These are phyloP conservation scores for Brachymystax lenok DNA, from an alignment of 2,797 vertebrate species.

Conservation along the genomic window DNA sequence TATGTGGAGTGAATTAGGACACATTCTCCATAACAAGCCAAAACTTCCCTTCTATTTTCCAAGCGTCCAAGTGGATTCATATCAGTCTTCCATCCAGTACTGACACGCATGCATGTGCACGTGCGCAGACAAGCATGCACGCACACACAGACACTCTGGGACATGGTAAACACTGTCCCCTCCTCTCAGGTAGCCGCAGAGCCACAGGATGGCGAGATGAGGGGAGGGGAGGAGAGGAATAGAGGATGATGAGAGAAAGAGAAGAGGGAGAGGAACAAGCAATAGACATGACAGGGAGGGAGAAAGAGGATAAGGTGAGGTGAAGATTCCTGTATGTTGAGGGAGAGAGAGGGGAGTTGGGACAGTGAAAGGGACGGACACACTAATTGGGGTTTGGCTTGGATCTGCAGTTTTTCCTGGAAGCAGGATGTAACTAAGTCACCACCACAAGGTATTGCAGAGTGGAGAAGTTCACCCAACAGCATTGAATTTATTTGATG, in stretches of 20 bases:
- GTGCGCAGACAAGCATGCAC: neutral
- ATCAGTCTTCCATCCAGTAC: slow-evolving; percentile 1
- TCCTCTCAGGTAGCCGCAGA: neutral
- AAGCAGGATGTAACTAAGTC: slow-evolving; percentile 40
- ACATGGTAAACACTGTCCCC: slow-evolving; percentile 29
- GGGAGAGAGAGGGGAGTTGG: slow-evolving; percentile 14
- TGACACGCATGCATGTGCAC: neutral
- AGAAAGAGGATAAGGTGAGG: slow-evolving; percentile 14
- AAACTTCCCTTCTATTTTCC: slow-evolving; percentile 22
- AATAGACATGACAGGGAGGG: slow-evolving; percentile 11
- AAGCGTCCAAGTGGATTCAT: slow-evolving; percentile 37
- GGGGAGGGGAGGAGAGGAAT: neutral
- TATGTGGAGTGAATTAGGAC: slow-evolving; percentile 55
- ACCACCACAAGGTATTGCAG: slow-evolving; percentile 18
- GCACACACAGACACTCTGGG: slow-evolving; percentile 6
- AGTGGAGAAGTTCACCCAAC: slow-evolving; percentile 11
- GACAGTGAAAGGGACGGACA: slow-evolving; percentile 17
- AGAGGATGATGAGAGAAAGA: neutral
- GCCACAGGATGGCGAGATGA: neutral
- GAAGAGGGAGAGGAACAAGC: neutral
- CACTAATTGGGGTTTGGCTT: slow-evolving; percentile 30
- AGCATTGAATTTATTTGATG: neutral
- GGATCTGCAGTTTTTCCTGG: slow-evolving; percentile 48
- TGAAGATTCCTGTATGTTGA: neutral
- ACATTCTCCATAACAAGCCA: slow-evolving; percentile 50